These are phyloP conservation scores for Halcyon senegalensis DNA, from an alignment of 2,113 vertebrate species.

Conservation along the genomic window DNA sequence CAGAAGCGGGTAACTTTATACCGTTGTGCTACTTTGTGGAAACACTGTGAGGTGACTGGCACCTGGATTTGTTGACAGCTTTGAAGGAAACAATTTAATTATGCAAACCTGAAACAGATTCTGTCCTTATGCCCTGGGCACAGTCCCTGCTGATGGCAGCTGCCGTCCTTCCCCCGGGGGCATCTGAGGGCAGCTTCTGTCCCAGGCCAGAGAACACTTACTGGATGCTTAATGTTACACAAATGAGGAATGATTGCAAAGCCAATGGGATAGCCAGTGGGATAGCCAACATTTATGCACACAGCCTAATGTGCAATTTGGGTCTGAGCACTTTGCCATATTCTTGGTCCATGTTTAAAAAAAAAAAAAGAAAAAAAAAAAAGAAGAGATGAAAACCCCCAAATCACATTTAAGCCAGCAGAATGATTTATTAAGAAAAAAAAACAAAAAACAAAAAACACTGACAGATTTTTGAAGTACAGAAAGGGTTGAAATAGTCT, in stretches of 20 bases:
- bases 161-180: not conserved
- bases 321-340: slow-evolving; percentile 35
- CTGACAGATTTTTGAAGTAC: slow-evolving; percentile 6
- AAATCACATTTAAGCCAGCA: slow-evolving; percentile 41
- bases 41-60: not conserved
- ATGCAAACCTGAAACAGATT: not conserved
- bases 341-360: slow-evolving; percentile 44
- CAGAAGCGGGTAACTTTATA: not conserved
- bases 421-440: slow-evolving; percentile 58
- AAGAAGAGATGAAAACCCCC: not conserved
- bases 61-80: slow-evolving; percentile 27
- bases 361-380: not conserved
- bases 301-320: slow-evolving; percentile 13
- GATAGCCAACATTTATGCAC: not conserved
- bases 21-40: not conserved
- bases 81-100: slow-evolving; percentile 29
- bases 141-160: not conserved
- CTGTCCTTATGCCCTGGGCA: not conserved
- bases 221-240: not conserved
- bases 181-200: not conserved
- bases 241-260: not conserved
- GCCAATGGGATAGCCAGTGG: not conserved
- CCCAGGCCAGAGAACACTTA: not conserved
- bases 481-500: slow-evolving; percentile 23
- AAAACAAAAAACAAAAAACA: slow-evolving; percentile 23